Conservation (phyloP, 1,140 invertebrate genomes). For the Leptinotarsa defecta region DNA sequence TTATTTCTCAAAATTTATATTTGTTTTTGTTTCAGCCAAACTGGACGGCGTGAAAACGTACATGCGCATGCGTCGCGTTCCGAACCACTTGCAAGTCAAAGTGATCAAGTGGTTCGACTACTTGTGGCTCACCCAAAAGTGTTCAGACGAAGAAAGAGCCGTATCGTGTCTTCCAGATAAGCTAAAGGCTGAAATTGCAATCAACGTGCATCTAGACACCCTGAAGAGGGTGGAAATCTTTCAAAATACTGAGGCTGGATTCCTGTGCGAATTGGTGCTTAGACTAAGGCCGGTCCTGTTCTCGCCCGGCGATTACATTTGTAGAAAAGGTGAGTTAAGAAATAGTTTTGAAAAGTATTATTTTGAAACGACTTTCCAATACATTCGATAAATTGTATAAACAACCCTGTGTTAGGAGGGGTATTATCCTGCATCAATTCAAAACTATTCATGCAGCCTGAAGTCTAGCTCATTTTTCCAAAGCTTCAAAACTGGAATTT, state of each 20-base stretch:
- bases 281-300: slow-evolving; percentile 93
- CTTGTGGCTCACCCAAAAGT: slow-evolving; percentile 97
- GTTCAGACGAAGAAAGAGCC: slow-evolving; percentile 94
- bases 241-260: slow-evolving; percentile 98
- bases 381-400: too few relatives aligned
- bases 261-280: slow-evolving; percentile 95
- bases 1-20: neutral
- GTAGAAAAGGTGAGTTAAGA: slow-evolving; percentile 84
- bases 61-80: slow-evolving; percentile 95
- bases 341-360: too few relatives aligned
- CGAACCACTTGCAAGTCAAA: slow-evolving; percentile 93
- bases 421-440: too few relatives aligned
- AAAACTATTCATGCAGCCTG: too few relatives aligned
- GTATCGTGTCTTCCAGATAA: slow-evolving; percentile 95
- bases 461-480: too few relatives aligned
- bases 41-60: slow-evolving; percentile 98
- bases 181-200: slow-evolving; percentile 97
- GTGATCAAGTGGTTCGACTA: slow-evolving; percentile 99
- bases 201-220: slow-evolving; percentile 98
- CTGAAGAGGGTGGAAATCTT: slow-evolving; percentile 98
- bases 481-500: too few relatives aligned
- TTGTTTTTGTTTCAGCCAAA: slow-evolving; percentile 79
- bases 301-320: slow-evolving; percentile 98
- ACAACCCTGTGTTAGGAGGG: too few relatives aligned
- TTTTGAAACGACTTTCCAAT: too few relatives aligned